Percentiles rank a stretch among this genome's conserved stretches.
Conservation (phyloP, 2,888 invertebrate genomes). For the Carterocephalus palaemon region DNA sequence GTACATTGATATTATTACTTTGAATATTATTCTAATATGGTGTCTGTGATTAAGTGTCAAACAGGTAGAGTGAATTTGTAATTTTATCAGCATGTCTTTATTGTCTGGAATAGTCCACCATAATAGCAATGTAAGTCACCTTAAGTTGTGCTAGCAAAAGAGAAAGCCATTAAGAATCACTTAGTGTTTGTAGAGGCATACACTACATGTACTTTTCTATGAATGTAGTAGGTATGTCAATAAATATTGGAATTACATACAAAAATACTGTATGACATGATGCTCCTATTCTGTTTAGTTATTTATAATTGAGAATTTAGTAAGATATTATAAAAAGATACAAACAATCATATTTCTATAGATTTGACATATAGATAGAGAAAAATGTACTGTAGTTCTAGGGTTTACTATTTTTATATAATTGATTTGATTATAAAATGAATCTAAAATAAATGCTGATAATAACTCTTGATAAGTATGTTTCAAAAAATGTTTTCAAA, state of each 20-base stretch:
- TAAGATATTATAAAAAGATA: too few species aligned
- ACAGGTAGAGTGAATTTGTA: constrained; percentile 5
- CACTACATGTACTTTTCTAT: constrained; percentile 3
- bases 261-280: too few species aligned
- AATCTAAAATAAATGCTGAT: too few species aligned
- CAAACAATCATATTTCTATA: too few species aligned
- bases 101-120: background rate
- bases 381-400: too few species aligned
- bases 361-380: too few species aligned
- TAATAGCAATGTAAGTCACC: constrained; percentile 5
- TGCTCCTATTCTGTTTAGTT: too few species aligned
- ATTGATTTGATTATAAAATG: too few species aligned
- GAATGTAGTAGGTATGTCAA: background rate
- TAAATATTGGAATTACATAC: background rate
- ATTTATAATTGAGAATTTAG: too few species aligned
- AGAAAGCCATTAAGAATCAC: constrained; percentile 41
- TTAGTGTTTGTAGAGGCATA: constrained; percentile 7
- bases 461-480: too few species aligned
- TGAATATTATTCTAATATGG: background rate
- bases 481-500: too few species aligned
- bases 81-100: constrained; percentile 7
- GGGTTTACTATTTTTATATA: too few species aligned
- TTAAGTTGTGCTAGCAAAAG: constrained; percentile 29
- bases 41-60: background rate
- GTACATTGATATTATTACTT: background rate